phyloP scores from a whole-genome alignment of 1,140 invertebrate species.

The Zaprionus ornatus region DNA sequence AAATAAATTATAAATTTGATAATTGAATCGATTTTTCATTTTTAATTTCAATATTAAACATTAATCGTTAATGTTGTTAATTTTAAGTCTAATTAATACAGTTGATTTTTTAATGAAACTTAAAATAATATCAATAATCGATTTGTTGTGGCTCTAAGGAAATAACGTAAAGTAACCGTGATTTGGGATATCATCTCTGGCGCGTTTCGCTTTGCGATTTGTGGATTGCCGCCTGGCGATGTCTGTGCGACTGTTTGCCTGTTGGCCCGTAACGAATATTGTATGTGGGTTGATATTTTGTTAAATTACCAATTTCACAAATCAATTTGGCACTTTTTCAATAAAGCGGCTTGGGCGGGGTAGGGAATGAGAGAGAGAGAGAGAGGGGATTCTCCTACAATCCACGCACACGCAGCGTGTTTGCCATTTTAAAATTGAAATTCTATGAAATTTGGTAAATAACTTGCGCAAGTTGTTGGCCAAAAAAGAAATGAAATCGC shows the following conservation, averaged over 20 bases:
- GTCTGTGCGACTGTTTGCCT: not conserved
- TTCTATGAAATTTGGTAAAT: slow-evolving; percentile 46
- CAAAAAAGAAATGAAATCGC: slow-evolving; percentile 40
- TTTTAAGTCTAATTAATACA: not conserved
- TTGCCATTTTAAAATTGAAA: slow-evolving; percentile 65
- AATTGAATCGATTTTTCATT: not conserved
- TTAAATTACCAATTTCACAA: slow-evolving; percentile 59
- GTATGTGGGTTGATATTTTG: slow-evolving; percentile 40
- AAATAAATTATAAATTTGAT: too few relatives aligned
- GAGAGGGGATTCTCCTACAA: not conserved
- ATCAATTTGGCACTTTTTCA: slow-evolving; percentile 52
- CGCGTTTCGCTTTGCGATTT: not conserved
- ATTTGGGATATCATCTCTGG: slow-evolving; percentile 16
- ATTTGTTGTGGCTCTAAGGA: not conserved
- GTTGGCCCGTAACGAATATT: not conserved
- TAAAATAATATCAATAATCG: too few relatives aligned
- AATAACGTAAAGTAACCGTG: not conserved
- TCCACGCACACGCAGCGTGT: slow-evolving; percentile 19
- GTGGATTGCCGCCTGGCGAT: not conserved
- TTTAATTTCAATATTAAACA: not conserved
- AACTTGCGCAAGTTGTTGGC: slow-evolving; percentile 43
- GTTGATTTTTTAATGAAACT: not conserved
- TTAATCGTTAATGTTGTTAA: too few relatives aligned
- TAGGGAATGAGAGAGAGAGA: too few relatives aligned
- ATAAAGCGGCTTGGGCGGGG: slow-evolving; percentile 21